Evolutionary conservation across 2,888 invertebrate species (phyloP).

Genomic region (Monopis laevigella): DNA sequence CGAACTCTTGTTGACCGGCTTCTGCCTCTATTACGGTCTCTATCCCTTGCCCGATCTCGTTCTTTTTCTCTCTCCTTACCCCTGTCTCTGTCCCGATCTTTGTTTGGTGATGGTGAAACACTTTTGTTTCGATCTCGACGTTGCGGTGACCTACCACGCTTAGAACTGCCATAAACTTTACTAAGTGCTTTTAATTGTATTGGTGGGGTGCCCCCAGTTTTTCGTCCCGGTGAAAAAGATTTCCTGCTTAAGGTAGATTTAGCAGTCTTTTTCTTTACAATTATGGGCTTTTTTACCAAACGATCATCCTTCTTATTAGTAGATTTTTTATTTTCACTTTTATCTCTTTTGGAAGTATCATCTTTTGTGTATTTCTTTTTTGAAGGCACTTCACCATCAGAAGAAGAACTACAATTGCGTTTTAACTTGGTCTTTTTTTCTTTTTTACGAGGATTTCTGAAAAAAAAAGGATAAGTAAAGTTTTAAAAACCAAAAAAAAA

Average conservation of each 20-base stretch:
- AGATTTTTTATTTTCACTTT: conserved; percentile 52
- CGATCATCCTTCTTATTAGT: conserved; percentile 51
- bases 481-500: not conserved
- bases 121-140: conserved; percentile 54
- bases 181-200: conserved; percentile 49
- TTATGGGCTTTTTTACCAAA: conserved; percentile 44
- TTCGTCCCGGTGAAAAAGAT: conserved; percentile 58
- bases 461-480: conserved; percentile 18
- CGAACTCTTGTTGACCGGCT: conserved; percentile 57
- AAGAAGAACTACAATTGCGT: conserved; percentile 71
- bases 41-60: conserved; percentile 59
- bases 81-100: conserved; percentile 57
- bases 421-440: conserved; percentile 62
- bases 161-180: conserved; percentile 34
- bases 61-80: conserved; percentile 35
- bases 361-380: conserved; percentile 63
- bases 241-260: conserved; percentile 52
- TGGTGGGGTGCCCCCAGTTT: conserved; percentile 60
- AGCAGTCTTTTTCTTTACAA: conserved; percentile 32
- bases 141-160: conserved; percentile 55
- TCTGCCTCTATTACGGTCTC: conserved; percentile 56
- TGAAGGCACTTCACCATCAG: conserved; percentile 68
- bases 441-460: conserved; percentile 59
- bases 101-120: conserved; percentile 44
- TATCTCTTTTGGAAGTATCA: conserved; percentile 46